phyloP scores from a whole-genome alignment of 2,113 vertebrate genomes.

The Bufo bufo region DNA sequence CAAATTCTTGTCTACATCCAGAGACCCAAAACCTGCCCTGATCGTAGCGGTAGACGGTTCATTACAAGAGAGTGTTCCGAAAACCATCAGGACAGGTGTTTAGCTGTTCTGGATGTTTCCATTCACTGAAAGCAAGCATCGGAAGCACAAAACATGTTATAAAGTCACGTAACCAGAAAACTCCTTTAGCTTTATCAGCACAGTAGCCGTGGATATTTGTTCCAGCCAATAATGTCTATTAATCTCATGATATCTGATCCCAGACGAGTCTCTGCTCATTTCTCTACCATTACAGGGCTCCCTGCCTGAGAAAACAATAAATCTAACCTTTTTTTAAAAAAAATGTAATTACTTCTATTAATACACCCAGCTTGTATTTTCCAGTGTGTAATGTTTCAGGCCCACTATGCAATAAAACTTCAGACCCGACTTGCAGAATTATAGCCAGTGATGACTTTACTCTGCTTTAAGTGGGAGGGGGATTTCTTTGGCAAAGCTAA shows the following conservation, averaged over 20 bases:
- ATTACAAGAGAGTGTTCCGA: too few relatives aligned
- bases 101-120: too few relatives aligned
- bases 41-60: too few relatives aligned
- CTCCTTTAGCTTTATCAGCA: background rate
- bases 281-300: background rate
- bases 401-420: slow-evolving; percentile 33
- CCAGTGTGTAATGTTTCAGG: slow-evolving; percentile 19
- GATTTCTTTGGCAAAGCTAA: slow-evolving; percentile 40
- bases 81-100: too few relatives aligned
- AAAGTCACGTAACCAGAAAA: background rate
- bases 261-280: background rate
- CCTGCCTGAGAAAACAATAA: slow-evolving; percentile 28
- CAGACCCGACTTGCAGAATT: slow-evolving; percentile 9
- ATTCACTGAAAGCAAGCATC: too few relatives aligned
- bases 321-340: slow-evolving; percentile 14
- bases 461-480: slow-evolving; percentile 26
- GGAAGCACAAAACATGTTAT: background rate
- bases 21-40: too few relatives aligned
- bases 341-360: slow-evolving; percentile 37
- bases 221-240: background rate
- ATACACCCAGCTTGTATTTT: slow-evolving; percentile 40
- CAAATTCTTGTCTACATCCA: too few relatives aligned
- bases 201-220: background rate
- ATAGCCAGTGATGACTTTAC: slow-evolving; percentile 14
- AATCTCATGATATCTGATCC: background rate